These are phyloP conservation scores for Amitus sp. DNA, from an alignment of 2,888 invertebrate species.

Conservation along the genomic window DNA sequence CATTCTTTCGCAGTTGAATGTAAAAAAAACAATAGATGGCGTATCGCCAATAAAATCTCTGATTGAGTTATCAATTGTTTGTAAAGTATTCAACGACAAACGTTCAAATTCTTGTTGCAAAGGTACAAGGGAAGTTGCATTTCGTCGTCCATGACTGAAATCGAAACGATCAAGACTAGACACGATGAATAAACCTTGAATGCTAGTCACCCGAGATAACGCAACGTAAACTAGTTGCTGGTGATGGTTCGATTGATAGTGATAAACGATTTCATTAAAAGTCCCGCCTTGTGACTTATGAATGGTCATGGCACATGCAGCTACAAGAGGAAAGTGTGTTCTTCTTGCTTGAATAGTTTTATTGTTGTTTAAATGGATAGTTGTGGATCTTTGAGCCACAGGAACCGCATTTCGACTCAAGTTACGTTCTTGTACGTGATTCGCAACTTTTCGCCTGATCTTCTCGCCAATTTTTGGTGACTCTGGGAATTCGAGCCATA, in stretches of 20 bases:
- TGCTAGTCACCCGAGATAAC: constrained; percentile 13
- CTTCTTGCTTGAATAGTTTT: constrained; percentile 27
- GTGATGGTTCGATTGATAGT: constrained; percentile 25
- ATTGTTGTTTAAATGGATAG: constrained; percentile 20
- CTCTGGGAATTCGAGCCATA: constrained; percentile 24
- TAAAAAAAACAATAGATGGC: background rate
- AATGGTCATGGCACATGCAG: constrained; percentile 33
- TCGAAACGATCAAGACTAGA: background rate
- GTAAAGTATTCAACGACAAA: constrained; percentile 7
- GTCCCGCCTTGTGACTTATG: constrained; percentile 38
- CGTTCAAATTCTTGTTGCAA: constrained; percentile 11
- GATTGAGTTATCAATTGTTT: background rate
- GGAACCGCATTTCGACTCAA: constrained; percentile 18
- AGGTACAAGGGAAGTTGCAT: background rate
- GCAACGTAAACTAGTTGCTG: constrained; percentile 30
- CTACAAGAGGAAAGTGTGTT: constrained; percentile 35
- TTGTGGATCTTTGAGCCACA: constrained; percentile 20
- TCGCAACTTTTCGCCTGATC: constrained; percentile 11
- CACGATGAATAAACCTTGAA: constrained; percentile 10
- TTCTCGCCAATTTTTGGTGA: constrained; percentile 16
- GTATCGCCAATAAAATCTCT: background rate
- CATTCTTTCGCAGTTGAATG: constrained; percentile 14
- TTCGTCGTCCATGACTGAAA: constrained; percentile 12
- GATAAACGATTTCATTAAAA: constrained; percentile 33
- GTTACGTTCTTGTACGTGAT: constrained; percentile 7